Evolutionary conservation across 2,113 vertebrate species (phyloP), one percentile per base, ranked within the genome.

Genomic region (Aegotheles bennettii): DNA sequence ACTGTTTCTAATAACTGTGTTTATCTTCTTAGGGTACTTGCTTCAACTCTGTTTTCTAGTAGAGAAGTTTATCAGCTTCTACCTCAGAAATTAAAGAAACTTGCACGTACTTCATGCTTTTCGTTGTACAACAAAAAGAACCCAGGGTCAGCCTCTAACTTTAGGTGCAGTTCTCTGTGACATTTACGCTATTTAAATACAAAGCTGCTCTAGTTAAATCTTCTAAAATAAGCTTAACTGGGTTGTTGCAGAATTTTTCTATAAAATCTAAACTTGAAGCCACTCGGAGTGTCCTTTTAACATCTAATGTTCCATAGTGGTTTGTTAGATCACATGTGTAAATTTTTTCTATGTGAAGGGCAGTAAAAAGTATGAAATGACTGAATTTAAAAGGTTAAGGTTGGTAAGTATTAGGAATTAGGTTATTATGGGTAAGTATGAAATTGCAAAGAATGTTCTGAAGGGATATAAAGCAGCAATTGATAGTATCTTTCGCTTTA

Each of bases 131-230:
- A 9, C 8, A 43, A 10, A 71, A 81, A 87, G 33, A 84, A 13
- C 26, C 29, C 59, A 16, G 17, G 17, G 17, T 75, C 43, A 31
- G 35, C 40, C 36, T 90, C 81, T 84, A 33, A 56, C 38, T 84
- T 73, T 7, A 71, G 57, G 31, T 67, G 13, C 43, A 64, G 85
- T 54, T 81, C 45, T 81, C 45, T 17, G 9, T 8, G 42, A 31
- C 23, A 13, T 80, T 95, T 90, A 76, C 42, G 36, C 79, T 92
- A 77, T 89, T 92, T 81, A 90, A 95, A 84, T 84, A 50, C 33
- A 89, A 92, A 95, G 69, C 87, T 94, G 86, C 61, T 94, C 60
- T 67, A 43, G 50, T 89, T 94, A 94, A 93, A 36, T 60, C 71
- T 89, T 78, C 73, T 56, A 75, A 92, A 95, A 90, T 89, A 87